Percentiles rank a stretch among this genome's conserved stretches.
Conservation (phyloP, 2,797 vertebrate species). For the Tapera naevia region DNA sequence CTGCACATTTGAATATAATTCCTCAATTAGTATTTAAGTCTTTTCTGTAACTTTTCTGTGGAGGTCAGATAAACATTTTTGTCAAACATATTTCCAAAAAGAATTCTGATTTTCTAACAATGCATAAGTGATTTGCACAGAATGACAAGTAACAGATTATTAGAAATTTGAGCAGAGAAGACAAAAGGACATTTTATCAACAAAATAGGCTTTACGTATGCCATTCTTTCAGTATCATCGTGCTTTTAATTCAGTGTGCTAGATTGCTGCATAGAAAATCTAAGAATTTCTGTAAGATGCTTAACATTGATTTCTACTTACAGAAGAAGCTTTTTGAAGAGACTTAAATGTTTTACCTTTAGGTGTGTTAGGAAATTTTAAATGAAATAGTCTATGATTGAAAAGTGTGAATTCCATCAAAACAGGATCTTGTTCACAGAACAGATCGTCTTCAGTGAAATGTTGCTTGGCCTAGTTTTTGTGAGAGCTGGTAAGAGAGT, state of each 20-base stretch:
- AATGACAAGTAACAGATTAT: background rate
- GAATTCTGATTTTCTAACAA: background rate
- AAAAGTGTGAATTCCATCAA: background rate
- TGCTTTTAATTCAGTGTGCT: background rate
- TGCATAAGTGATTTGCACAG: background rate
- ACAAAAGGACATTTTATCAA: background rate
- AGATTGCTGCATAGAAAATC: background rate
- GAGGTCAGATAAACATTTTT: background rate
- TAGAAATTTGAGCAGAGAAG: background rate
- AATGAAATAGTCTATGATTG: background rate
- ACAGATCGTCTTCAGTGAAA: background rate
- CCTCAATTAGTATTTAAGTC: background rate
- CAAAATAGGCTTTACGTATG: background rate
- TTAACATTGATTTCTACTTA: background rate
- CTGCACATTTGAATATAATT: background rate
- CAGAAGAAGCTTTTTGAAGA: background rate
- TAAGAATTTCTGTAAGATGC: background rate
- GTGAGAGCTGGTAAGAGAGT: background rate
- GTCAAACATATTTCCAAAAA: background rate
- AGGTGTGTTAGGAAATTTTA: background rate
- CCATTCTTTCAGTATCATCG: background rate
- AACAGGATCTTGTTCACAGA: background rate
- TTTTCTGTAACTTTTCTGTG: background rate
- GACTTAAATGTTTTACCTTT: background rate
- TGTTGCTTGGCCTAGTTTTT: background rate